These are phyloP conservation scores for Nibea coibor DNA, from an alignment of 2,113 vertebrate genomes.

Conservation along the genomic window DNA sequence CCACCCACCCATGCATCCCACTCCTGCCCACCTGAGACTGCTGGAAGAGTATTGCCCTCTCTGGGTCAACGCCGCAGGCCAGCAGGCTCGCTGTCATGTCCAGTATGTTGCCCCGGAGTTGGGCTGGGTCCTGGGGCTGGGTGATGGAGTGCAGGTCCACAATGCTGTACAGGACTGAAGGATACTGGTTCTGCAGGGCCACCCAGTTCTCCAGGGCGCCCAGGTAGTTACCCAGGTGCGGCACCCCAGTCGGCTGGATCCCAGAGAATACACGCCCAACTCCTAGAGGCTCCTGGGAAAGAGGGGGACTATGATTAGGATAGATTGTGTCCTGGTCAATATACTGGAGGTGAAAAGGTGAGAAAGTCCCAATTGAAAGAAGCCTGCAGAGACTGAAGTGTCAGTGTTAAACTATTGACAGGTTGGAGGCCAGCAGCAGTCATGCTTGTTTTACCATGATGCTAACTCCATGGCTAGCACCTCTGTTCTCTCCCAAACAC, in stretches of 20 bases:
- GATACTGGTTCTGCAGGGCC: constrained; percentile 86
- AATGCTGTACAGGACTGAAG: constrained; percentile 91
- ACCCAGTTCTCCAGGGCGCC: constrained; percentile 96
- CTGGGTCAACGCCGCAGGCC: constrained; percentile 92
- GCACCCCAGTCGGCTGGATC: constrained; percentile 94
- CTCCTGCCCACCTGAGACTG: constrained; percentile 90
- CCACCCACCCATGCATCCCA: background rate
- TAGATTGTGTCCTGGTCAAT: no score
- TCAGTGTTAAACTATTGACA: constrained; percentile 51
- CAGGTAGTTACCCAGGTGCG: constrained; percentile 96
- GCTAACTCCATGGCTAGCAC: constrained; percentile 75
- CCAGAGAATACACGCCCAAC: constrained; percentile 91
- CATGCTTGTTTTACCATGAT: constrained; percentile 69
- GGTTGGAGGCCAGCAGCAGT: constrained; percentile 50
- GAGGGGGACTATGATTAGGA: background rate
- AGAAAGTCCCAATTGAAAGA: constrained; percentile 25
- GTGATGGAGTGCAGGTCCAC: constrained; percentile 97
- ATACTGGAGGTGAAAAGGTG: constrained; percentile 31
- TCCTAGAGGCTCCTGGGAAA: constrained; percentile 42
- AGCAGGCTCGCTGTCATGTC: constrained; percentile 93
- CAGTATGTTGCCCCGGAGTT: constrained; percentile 87
- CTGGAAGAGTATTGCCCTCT: constrained; percentile 91
- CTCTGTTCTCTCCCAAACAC: constrained; percentile 75
- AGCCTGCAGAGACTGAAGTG: constrained; percentile 47
- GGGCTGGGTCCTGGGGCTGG: constrained; percentile 86